Conservation (phyloP, 1,140 invertebrate genomes). For the Sweltsa coloradensis region DNA sequence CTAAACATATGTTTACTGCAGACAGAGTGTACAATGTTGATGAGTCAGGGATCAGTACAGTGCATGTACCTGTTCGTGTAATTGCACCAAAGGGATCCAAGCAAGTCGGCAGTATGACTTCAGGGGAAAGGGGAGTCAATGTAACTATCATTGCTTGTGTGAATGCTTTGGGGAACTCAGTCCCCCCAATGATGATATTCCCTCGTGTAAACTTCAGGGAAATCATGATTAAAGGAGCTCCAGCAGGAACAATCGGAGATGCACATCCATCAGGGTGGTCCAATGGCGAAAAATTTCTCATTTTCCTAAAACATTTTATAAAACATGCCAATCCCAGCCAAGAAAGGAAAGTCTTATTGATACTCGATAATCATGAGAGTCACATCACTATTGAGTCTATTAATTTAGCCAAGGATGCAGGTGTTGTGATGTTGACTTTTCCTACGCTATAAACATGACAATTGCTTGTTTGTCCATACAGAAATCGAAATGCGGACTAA, state of each 20-base stretch:
- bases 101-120: conserved; percentile 24
- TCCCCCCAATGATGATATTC: conserved; percentile 29
- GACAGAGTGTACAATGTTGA: conserved; percentile 3
- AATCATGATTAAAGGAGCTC: conserved; percentile 19
- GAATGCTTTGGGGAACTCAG: conserved; percentile 24
- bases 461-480: too few relatives aligned
- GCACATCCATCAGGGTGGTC: conserved; percentile 13
- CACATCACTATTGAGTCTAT: conserved; percentile 23
- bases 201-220: conserved; percentile 23
- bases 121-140: conserved; percentile 22
- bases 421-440: conserved; percentile 19
- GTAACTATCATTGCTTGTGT: conserved; percentile 21
- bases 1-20: not conserved
- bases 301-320: conserved; percentile 16
- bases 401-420: conserved; percentile 17
- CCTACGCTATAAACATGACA: too few relatives aligned
- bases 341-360: conserved; percentile 25
- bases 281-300: conserved; percentile 7
- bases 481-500: too few relatives aligned
- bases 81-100: conserved; percentile 19
- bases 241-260: conserved; percentile 8
- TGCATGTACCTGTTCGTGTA: not conserved
- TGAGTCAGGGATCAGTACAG: conserved; percentile 6
- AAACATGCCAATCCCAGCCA: conserved; percentile 15
- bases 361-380: conserved; percentile 28